phyloP scores from a whole-genome alignment of 2,797 vertebrate genomes.

The Peromyscus attwateri region DNA sequence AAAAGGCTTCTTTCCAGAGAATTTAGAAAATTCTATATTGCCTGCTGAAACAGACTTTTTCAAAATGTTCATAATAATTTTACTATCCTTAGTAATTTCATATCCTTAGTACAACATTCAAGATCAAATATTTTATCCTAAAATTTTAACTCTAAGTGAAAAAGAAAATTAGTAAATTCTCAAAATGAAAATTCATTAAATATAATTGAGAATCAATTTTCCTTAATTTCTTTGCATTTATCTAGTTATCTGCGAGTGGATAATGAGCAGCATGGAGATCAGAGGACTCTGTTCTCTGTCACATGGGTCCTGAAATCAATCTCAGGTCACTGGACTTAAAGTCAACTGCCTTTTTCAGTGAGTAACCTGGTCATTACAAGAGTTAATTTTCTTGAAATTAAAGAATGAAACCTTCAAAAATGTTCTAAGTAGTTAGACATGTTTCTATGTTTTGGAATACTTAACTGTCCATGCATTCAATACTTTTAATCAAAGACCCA shows the following conservation, averaged over 20 bases:
- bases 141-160: not conserved
- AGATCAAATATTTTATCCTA: not conserved
- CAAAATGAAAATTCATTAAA: not conserved
- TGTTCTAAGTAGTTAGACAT: no score
- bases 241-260: no score
- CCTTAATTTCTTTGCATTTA: no score
- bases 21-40: not conserved
- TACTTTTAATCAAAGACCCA: not conserved
- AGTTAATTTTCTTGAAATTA: no score
- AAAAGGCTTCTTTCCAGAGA: not conserved
- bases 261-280: no score
- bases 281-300: no score
- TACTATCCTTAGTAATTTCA: not conserved
- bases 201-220: no score
- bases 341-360: no score
- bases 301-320: no score
- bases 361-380: no score
- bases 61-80: not conserved
- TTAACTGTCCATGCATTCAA: not conserved
- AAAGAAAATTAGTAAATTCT: not conserved
- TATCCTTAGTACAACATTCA: not conserved
- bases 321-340: no score
- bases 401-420: no score
- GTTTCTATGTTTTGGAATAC: not conserved
- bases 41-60: not conserved